Evolutionary conservation across 2,888 invertebrate genomes (phyloP).

Genomic region (Lasioglossum morio): DNA sequence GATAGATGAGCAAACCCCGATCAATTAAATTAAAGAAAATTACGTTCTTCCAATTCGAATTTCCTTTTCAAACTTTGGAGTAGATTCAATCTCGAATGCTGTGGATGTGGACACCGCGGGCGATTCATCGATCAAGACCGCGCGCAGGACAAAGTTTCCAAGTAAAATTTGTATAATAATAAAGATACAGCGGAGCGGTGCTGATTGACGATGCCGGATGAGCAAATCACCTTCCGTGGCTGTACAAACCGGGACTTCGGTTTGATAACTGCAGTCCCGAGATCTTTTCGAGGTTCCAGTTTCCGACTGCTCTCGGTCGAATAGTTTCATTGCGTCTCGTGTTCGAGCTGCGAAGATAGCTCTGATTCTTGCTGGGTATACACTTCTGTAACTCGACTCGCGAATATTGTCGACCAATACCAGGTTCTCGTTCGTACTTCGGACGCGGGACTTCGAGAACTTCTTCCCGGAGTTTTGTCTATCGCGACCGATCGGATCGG

Average conservation of each 20-base stretch:
- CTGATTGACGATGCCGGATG: neutral
- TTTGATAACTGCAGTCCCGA: neutral
- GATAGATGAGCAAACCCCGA: neutral
- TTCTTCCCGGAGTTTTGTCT: slow-evolving; percentile 51
- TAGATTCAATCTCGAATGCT: neutral
- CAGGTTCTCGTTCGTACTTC: neutral
- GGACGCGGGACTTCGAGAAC: slow-evolving; percentile 27
- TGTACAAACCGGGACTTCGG: neutral
- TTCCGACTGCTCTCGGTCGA: slow-evolving; percentile 41
- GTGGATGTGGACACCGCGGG: neutral
- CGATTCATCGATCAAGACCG: neutral
- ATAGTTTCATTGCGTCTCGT: slow-evolving; percentile 49
- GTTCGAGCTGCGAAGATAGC: slow-evolving; percentile 1
- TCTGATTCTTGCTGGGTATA: slow-evolving; percentile 60
- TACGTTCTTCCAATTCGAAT: neutral
- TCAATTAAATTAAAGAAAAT: slow-evolving; percentile 8
- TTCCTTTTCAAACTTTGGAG: neutral
- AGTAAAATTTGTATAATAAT: slow-evolving; percentile 34
- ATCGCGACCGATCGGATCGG: slow-evolving; percentile 25
- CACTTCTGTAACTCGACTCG: slow-evolving; percentile 62
- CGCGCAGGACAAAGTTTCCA: neutral
- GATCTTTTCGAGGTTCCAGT: neutral
- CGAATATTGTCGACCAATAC: slow-evolving; percentile 45
- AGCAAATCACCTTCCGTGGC: neutral
- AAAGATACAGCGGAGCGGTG: slow-evolving; percentile 15